Conservation (phyloP, 2,888 invertebrate genomes). For the Linyphia triangularis region DNA sequence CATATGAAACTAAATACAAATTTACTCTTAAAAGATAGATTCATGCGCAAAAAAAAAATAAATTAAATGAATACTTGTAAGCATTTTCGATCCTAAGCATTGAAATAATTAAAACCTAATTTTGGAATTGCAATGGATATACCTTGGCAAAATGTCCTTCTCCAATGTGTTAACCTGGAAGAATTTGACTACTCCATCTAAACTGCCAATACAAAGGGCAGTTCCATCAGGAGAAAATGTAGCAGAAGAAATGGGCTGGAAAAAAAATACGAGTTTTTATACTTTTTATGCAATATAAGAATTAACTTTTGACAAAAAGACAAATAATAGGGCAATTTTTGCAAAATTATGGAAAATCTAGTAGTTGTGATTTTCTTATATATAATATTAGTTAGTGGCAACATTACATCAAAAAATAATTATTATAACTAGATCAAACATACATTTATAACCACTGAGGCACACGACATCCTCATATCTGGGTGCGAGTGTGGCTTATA, state of each 20-base stretch:
- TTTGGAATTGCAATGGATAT: background rate
- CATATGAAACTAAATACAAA: background rate
- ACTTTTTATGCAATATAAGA: too few relatives aligned
- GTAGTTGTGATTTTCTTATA: too few relatives aligned
- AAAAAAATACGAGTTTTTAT: too few relatives aligned
- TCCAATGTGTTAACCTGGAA: constrained; percentile 84
- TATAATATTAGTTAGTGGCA: too few relatives aligned
- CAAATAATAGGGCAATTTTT: too few relatives aligned
- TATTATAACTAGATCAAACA: too few relatives aligned
- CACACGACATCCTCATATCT: too few relatives aligned
- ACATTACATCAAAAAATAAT: too few relatives aligned
- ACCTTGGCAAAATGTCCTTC: constrained; percentile 76
- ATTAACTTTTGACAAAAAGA: too few relatives aligned
- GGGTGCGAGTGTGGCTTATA: too few relatives aligned
- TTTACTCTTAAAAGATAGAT: background rate
- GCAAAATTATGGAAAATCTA: too few relatives aligned
- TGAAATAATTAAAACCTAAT: background rate
- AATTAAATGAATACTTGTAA: background rate
- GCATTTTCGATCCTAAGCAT: background rate
- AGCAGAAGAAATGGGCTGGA: constrained; percentile 87
- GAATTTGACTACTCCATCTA: constrained; percentile 94
- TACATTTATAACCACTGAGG: too few relatives aligned
- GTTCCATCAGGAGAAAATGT: constrained; percentile 96
- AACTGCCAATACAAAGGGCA: constrained; percentile 92
- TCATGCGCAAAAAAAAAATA: background rate